Percentiles rank a stretch among this genome's conserved stretches.
These are phyloP conservation scores for Labeo rohita DNA, from an alignment of 2,113 vertebrate species.

Conservation along the genomic window DNA sequence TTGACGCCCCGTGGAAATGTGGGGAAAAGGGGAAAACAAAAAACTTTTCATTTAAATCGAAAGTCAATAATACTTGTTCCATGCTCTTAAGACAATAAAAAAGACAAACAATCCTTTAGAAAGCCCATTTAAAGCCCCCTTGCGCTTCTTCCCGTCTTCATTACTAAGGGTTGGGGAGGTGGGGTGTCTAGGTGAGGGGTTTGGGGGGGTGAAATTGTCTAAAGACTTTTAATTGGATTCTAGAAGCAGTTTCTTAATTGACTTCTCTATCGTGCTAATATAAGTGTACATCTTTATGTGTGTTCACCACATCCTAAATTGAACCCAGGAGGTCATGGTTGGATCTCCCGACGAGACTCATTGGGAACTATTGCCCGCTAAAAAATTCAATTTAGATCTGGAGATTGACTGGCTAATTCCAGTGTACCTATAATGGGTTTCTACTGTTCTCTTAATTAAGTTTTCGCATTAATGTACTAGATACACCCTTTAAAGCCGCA, in stretches of 20 bases:
- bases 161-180: conserved; percentile 57
- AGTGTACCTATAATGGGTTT: conserved; percentile 71
- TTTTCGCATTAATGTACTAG: conserved; percentile 75
- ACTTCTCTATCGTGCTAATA: conserved; percentile 66
- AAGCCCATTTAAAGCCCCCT: conserved; percentile 62
- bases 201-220: conserved; percentile 62
- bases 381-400: conserved; percentile 75
- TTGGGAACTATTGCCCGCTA: conserved; percentile 67
- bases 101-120: conserved; percentile 60
- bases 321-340: conserved; percentile 72
- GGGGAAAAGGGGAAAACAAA: background rate
- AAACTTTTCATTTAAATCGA: conserved; percentile 63
- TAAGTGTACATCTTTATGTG: conserved; percentile 64
- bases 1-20: conserved; percentile 48
- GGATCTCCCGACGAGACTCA: conserved; percentile 69
- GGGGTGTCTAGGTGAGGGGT: conserved; percentile 57
- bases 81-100: conserved; percentile 63
- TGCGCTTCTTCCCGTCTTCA: conserved; percentile 57
- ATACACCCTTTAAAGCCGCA: conserved; percentile 74
- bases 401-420: conserved; percentile 78
- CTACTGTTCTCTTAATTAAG: conserved; percentile 82
- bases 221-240: conserved; percentile 70
- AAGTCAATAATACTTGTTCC: conserved; percentile 66
- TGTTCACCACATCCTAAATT: conserved; percentile 70
- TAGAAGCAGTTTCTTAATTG: conserved; percentile 67